Evolutionary conservation across 2,888 invertebrate genomes (phyloP).

Genomic region (Terebella lapidaria): DNA sequence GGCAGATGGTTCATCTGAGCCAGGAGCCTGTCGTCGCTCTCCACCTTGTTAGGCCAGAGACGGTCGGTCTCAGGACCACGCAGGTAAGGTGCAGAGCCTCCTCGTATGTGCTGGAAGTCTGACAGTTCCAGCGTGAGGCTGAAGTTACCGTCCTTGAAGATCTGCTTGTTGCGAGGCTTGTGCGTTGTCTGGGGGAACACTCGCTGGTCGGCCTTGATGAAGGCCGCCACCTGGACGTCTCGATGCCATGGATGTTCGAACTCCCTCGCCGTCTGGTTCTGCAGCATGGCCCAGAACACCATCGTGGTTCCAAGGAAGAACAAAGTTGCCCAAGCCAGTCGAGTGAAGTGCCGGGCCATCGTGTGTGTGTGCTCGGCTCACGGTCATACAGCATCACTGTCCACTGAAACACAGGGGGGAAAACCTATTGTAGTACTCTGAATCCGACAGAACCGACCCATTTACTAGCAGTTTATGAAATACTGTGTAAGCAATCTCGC

Average conservation of each 20-base stretch:
- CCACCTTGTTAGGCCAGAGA: background rate
- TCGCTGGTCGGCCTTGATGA: background rate
- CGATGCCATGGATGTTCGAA: background rate
- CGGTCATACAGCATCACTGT: too few relatives aligned
- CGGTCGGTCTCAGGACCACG: background rate
- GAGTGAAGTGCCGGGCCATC: background rate
- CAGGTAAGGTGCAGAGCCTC: background rate
- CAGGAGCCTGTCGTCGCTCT: background rate
- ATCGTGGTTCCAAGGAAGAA: background rate
- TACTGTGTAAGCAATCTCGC: too few relatives aligned
- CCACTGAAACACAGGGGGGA: too few relatives aligned
- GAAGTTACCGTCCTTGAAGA: too few relatives aligned
- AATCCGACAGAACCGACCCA: too few relatives aligned
- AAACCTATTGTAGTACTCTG: too few relatives aligned
- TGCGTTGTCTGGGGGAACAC: background rate
- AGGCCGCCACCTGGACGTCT: too few relatives aligned
- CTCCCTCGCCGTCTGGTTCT: background rate
- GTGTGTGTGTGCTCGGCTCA: too few relatives aligned
- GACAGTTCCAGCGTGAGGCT: background rate
- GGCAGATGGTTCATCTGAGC: background rate
- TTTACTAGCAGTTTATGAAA: too few relatives aligned
- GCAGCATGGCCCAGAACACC: background rate
- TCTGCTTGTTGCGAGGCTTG: too few relatives aligned
- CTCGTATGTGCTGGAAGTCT: background rate
- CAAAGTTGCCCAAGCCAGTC: background rate